A percentile compares a stretch with the other conserved stretches of the same genome.
phyloP scores from a whole-genome alignment of 2,113 vertebrate genomes.

The Siphamia tubifer region DNA sequence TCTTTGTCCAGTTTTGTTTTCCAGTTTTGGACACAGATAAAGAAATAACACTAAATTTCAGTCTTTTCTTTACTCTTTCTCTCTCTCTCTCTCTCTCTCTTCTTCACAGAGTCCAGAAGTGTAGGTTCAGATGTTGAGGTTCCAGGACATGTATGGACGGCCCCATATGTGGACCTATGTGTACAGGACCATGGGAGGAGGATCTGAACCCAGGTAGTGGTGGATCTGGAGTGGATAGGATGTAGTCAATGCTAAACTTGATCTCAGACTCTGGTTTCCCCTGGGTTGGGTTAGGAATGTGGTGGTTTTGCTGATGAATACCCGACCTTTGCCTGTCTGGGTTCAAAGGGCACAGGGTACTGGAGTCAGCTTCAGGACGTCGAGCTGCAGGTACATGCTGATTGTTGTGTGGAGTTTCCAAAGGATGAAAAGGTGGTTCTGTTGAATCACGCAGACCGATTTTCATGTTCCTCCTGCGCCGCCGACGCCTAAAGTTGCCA shows the following conservation, averaged over 20 bases:
- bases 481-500: slow-evolving; percentile 90
- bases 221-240: slow-evolving; percentile 91
- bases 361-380: slow-evolving; percentile 67
- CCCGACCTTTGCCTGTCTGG: slow-evolving; percentile 51
- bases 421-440: slow-evolving; percentile 60
- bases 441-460: slow-evolving; percentile 79
- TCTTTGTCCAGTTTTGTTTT: slow-evolving; percentile 23
- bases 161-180: slow-evolving; percentile 64
- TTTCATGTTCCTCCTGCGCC: slow-evolving; percentile 87
- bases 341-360: slow-evolving; percentile 75
- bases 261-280: slow-evolving; percentile 88
- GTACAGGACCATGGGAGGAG: slow-evolving; percentile 56
- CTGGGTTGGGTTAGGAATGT: slow-evolving; percentile 43
- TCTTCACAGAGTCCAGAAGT: slow-evolving; percentile 87
- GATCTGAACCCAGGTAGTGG: slow-evolving; percentile 80
- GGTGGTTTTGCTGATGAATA: slow-evolving; percentile 63
- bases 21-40: slow-evolving; percentile 17
- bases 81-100: neutral
- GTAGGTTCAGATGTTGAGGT: slow-evolving; percentile 82
- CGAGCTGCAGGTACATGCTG: slow-evolving; percentile 22
- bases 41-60: neutral
- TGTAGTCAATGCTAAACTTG: slow-evolving; percentile 99
- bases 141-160: slow-evolving; percentile 78
- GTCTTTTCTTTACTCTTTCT: neutral
- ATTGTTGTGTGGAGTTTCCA: slow-evolving; percentile 58